Conservation (phyloP, 2,888 invertebrate genomes). For the Drosophila emarginata region DNA sequence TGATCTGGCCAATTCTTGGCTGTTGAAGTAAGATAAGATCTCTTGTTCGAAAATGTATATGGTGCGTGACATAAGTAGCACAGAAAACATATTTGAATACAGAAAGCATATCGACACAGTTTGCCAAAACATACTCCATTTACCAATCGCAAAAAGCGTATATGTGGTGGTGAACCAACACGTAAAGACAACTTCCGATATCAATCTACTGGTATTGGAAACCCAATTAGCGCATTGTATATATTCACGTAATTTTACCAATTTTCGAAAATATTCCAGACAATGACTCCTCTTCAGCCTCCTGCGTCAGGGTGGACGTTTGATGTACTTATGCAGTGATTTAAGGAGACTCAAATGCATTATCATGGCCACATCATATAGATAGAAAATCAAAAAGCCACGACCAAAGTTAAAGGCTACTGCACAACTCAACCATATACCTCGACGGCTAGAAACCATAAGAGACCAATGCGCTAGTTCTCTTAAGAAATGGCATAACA, state of each 20-base stretch:
- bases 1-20: not conserved
- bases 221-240: not conserved
- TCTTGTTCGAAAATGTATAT: not conserved
- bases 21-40: not conserved
- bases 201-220: not conserved
- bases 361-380: not conserved
- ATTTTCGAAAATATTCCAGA: not conserved
- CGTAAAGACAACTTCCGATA: not conserved
- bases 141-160: not conserved
- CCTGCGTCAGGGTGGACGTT: not conserved
- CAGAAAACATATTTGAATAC: not conserved
- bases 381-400: not conserved
- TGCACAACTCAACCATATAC: not conserved
- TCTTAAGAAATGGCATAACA: not conserved
- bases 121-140: not conserved
- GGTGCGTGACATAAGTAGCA: not conserved
- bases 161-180: not conserved
- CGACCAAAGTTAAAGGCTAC: not conserved
- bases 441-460: too few relatives aligned
- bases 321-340: not conserved
- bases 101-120: not conserved
- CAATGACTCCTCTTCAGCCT: not conserved
- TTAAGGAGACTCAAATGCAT: not conserved
- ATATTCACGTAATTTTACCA: not conserved
- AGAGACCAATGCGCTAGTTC: not conserved